Evolutionary conservation across 2,113 vertebrate species (phyloP).

Genomic region (Nycticebus coucang): DNA sequence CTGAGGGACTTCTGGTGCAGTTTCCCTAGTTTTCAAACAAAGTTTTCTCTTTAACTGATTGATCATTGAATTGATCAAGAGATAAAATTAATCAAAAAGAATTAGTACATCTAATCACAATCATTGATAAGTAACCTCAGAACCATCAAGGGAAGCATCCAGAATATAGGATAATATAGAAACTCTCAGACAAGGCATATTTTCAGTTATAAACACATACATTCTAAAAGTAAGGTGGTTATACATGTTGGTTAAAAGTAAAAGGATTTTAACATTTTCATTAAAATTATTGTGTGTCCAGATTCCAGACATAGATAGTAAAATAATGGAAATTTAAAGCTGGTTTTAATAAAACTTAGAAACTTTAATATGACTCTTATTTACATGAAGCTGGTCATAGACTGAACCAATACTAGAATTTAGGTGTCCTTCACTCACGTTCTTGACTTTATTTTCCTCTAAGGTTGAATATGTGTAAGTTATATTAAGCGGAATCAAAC

Average conservation of each 20-base stretch:
- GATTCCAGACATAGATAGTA: neutral
- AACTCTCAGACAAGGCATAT: neutral
- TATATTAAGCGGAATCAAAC: constrained; percentile 37
- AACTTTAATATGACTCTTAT: neutral
- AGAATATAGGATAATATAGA: neutral
- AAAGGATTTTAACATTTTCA: constrained; percentile 10
- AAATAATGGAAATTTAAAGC: neutral
- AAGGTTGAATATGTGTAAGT: neutral
- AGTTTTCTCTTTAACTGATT: constrained; percentile 20
- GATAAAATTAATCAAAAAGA: constrained; percentile 42
- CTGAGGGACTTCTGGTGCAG: neutral
- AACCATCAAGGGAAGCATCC: neutral
- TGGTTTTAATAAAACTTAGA: constrained; percentile 4
- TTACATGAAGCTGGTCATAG: neutral
- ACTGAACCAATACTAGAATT: neutral
- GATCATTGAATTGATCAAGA: neutral
- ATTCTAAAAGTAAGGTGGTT: constrained; percentile 15
- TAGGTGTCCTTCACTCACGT: neutral
- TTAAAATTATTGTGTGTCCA: neutral
- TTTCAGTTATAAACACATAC: neutral
- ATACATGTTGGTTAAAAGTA: neutral
- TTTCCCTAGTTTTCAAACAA: neutral
- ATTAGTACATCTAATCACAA: neutral
- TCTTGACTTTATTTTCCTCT: constrained; percentile 10
- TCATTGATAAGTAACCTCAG: neutral